Percentiles rank a stretch among this genome's conserved stretches.
These are phyloP conservation scores for Dendrolimus punctatus DNA, from an alignment of 1,140 invertebrate genomes.

Conservation along the genomic window DNA sequence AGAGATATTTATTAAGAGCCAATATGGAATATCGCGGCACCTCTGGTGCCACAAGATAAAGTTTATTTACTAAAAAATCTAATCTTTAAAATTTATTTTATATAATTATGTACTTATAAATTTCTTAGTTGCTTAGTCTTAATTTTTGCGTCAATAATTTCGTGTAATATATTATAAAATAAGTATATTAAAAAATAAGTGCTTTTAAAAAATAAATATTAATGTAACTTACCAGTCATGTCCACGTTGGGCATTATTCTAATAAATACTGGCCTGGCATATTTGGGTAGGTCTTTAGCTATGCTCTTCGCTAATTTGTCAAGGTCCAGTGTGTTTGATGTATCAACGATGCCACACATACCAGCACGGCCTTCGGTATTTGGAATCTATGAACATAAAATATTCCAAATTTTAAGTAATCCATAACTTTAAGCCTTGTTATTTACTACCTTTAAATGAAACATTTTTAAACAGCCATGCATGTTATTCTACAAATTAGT, in stretches of 20 bases:
- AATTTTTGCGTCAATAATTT: too few relatives aligned
- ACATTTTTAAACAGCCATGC: too few relatives aligned
- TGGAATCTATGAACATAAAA: constrained; percentile 50
- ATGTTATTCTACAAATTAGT: too few relatives aligned
- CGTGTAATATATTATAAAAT: too few relatives aligned
- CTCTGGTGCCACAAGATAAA: too few relatives aligned
- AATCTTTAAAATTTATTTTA: too few relatives aligned
- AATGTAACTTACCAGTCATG: constrained; percentile 80
- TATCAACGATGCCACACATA: constrained; percentile 95
- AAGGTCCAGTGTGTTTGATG: constrained; percentile 79
- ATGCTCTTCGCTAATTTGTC: constrained; percentile 76
- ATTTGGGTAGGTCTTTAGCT: constrained; percentile 80
- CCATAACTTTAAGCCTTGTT: neutral
- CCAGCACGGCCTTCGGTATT: constrained; percentile 94
- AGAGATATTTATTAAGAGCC: too few relatives aligned
- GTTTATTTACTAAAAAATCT: too few relatives aligned
- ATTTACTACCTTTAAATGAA: neutral
- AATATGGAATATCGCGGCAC: too few relatives aligned
- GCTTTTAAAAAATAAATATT: neutral
- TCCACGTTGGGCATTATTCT: constrained; percentile 87
- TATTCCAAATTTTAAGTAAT: neutral
- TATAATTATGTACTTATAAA: too few relatives aligned
- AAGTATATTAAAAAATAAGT: too few relatives aligned
- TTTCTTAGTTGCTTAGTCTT: too few relatives aligned
- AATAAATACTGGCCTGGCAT: constrained; percentile 92